Evolutionary conservation across 2,797 vertebrate genomes (phyloP).

Genomic region (Neomorphus geoffroyi): DNA sequence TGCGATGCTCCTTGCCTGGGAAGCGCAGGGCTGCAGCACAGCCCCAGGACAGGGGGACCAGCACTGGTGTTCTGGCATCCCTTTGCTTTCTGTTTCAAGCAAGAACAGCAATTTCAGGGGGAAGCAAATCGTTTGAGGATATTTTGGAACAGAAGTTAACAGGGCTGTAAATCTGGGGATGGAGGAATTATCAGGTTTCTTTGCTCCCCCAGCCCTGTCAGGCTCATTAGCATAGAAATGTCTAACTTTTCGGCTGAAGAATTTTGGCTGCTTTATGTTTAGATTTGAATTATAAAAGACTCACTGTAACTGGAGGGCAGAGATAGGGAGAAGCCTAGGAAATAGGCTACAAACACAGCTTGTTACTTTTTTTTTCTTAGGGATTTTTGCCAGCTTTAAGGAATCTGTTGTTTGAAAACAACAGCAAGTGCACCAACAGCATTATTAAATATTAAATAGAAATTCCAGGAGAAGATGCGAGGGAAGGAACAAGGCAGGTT

Average conservation of each 20-base stretch:
- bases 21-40: too few species aligned
- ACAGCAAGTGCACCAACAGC: not conserved
- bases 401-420: conserved; percentile 4
- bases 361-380: not conserved
- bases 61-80: too few species aligned
- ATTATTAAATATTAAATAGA: not conserved
- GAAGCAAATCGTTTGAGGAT: not conserved
- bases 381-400: not conserved
- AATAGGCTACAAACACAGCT: not conserved
- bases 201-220: not conserved
- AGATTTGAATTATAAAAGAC: conserved; percentile 24
- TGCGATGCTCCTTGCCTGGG: not conserved
- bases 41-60: not conserved
- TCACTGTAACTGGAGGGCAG: not conserved
- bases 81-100: not conserved
- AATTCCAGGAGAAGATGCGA: not conserved
- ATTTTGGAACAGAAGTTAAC: not conserved
- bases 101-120: not conserved
- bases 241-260: conserved; percentile 37
- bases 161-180: not conserved
- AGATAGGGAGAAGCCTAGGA: not conserved
- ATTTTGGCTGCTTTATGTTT: not conserved
- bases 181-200: not conserved
- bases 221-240: not conserved
- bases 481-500: not conserved